Evolutionary conservation across 2,797 vertebrate genomes (phyloP).

Genomic region (Podarcis lilfordi): DNA sequence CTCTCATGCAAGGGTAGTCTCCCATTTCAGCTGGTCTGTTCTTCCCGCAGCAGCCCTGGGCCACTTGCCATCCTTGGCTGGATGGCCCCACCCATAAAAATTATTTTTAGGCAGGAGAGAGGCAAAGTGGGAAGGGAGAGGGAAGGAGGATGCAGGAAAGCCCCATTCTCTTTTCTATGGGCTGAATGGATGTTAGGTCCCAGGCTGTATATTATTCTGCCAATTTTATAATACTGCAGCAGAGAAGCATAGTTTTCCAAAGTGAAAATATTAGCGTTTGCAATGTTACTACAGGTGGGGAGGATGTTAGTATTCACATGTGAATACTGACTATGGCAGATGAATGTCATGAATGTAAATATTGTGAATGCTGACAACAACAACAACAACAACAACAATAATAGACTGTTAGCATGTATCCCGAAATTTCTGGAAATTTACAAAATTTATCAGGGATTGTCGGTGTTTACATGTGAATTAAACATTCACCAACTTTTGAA

Average conservation of each 20-base stretch:
- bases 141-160: background rate
- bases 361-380: background rate
- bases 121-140: too few relatives aligned
- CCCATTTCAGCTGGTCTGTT: background rate
- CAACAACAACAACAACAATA: too few relatives aligned
- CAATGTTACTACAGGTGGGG: background rate
- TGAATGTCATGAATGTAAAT: background rate
- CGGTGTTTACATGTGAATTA: background rate
- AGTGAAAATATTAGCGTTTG: slow-evolving; percentile 14
- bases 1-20: background rate
- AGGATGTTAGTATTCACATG: background rate
- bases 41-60: background rate
- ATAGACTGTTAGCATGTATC: background rate
- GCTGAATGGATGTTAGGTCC: background rate
- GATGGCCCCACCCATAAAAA: background rate
- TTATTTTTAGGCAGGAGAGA: background rate
- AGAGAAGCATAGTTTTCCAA: slow-evolving; percentile 43
- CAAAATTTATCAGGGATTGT: background rate
- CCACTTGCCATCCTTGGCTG: background rate
- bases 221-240: slow-evolving; percentile 63
- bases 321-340: background rate
- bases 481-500: background rate
- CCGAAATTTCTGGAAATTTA: background rate
- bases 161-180: background rate
- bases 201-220: slow-evolving; percentile 39